Conservation (phyloP, 1,140 invertebrate species). For the Drosophila albomicans region DNA sequence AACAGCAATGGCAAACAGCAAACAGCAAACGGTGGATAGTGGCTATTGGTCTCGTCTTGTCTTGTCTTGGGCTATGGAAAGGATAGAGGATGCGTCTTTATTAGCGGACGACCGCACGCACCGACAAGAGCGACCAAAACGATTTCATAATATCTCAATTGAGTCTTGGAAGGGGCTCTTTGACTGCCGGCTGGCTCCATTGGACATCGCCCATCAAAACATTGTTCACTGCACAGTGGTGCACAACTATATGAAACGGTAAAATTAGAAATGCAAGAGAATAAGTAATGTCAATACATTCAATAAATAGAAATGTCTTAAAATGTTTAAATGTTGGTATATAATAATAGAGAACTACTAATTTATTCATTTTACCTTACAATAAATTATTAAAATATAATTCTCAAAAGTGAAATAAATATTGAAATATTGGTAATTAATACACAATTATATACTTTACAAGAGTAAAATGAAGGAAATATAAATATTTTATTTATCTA, state of each 20-base stretch:
- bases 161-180: conserved; percentile 45
- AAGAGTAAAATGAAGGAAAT: too few species aligned
- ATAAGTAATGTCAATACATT: neutral
- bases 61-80: conserved; percentile 17
- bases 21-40: neutral
- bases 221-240: conserved; percentile 33
- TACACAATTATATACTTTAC: too few species aligned
- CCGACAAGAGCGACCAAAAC: conserved; percentile 52
- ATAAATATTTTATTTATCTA: too few species aligned
- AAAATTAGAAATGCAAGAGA: neutral
- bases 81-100: conserved; percentile 70
- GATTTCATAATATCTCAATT: conserved; percentile 81
- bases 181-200: conserved; percentile 32
- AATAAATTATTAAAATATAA: too few species aligned
- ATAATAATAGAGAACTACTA: too few species aligned
- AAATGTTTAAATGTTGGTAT: neutral
- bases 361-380: too few species aligned
- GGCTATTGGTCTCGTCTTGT: neutral
- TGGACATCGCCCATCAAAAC: conserved; percentile 50
- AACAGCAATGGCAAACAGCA: conserved; percentile 4
- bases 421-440: too few species aligned
- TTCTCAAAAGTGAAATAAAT: too few species aligned
- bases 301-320: neutral
- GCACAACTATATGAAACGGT: neutral
- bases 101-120: conserved; percentile 72